These are phyloP conservation scores for Drosophila paranaensis DNA, from an alignment of 2,888 invertebrate genomes.

Conservation along the genomic window DNA sequence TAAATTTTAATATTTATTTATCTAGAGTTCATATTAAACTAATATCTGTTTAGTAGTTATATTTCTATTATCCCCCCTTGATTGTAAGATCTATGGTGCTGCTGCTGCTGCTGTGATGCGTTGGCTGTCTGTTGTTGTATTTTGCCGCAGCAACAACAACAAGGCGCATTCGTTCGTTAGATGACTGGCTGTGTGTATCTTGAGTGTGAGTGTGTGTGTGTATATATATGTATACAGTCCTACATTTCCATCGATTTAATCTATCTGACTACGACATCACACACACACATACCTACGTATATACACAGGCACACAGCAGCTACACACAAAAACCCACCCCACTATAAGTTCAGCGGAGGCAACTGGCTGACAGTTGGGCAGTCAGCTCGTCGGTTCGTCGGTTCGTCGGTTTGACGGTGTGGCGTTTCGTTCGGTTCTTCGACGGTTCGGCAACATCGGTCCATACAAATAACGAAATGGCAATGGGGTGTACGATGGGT, in stretches of 20 bases:
- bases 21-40: neutral
- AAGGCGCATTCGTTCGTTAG: constrained; percentile 73
- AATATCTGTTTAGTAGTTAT: neutral
- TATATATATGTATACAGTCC: constrained; percentile 70
- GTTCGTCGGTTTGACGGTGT: constrained; percentile 25
- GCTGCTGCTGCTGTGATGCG: constrained; percentile 58
- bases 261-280: constrained; percentile 81
- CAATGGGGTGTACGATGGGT: constrained; percentile 73
- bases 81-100: constrained; percentile 45
- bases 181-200: constrained; percentile 62
- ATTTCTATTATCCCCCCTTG: constrained; percentile 16
- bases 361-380: constrained; percentile 27
- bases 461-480: constrained; percentile 78
- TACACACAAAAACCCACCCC: constrained; percentile 69
- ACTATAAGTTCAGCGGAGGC: constrained; percentile 61
- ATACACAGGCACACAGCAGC: constrained; percentile 28
- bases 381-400: constrained; percentile 26
- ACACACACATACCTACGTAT: constrained; percentile 57
- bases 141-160: constrained; percentile 73
- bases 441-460: constrained; percentile 67
- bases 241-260: constrained; percentile 82
- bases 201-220: constrained; percentile 16
- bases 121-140: constrained; percentile 74
- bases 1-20: neutral
- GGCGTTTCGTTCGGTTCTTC: constrained; percentile 31